phyloP scores from a whole-genome alignment of 2,113 vertebrate species.

The Nematolebias whitei region DNA sequence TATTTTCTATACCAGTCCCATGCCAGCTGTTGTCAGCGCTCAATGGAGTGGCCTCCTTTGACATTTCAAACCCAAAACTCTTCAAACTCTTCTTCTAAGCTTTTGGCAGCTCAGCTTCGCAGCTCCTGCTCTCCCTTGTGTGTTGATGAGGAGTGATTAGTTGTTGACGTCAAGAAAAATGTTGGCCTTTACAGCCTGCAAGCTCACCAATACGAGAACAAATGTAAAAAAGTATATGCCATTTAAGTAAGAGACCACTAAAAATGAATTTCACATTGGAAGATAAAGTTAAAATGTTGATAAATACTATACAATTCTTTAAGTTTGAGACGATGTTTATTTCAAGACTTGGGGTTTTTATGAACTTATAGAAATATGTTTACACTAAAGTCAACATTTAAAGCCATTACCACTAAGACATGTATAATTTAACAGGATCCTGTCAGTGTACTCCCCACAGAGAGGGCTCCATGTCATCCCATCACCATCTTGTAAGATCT shows the following conservation, averaged over 20 bases:
- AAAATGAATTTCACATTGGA: background rate
- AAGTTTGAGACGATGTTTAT: background rate
- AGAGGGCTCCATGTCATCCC: conserved; percentile 33
- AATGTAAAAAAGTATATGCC: background rate
- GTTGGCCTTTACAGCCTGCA: background rate
- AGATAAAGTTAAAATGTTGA: background rate
- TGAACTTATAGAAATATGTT: background rate
- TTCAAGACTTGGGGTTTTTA: conserved; percentile 3
- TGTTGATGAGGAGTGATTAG: background rate
- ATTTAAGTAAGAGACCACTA: background rate
- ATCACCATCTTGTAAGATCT: conserved; percentile 58
- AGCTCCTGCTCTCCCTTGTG: background rate
- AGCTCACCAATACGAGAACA: no score
- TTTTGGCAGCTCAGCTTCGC: background rate
- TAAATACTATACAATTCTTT: background rate
- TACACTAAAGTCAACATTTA: conserved; percentile 1
- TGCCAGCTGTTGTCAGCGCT: background rate
- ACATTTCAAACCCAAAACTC: background rate
- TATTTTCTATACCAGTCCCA: background rate
- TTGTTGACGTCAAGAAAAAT: background rate
- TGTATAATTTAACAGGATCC: conserved; percentile 16
- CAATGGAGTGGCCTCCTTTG: background rate
- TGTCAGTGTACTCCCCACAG: conserved; percentile 8
- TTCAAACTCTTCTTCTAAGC: background rate
- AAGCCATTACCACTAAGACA: background rate